Evolutionary conservation across 2,113 vertebrate species (phyloP), one percentile per base, ranked within the genome.

Genomic region (Felis chaus): DNA sequence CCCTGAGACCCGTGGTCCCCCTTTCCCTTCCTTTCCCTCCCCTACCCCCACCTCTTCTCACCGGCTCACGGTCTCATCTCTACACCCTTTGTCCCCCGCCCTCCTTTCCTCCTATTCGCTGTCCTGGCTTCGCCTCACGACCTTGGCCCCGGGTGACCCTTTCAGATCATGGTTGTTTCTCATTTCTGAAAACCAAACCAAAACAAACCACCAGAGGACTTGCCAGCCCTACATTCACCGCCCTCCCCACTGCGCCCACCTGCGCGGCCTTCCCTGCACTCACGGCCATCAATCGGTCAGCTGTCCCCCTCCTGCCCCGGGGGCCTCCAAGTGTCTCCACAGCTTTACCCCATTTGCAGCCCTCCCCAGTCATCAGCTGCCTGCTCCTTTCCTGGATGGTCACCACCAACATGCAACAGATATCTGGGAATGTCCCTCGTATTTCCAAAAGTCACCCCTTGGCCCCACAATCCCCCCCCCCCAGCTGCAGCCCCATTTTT

Each of bases 291-390:
- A 12, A 45, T 4, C 33, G 27, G 1, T 33, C 55, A 1, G 33
- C 50, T 19, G 0, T 4, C 41, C 41, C 11, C 11, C 25, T 48
- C 39, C 14, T 4, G 23, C 4, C 5, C 39, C 33, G 3, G 11
- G 41, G 73, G 23, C 25, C 69, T n/a, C 15, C 0, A 14, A 68
- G 21, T 48, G 50, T 53, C 55, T 55, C 45, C 31, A 15, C 29
- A 5, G n/a, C 31, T 11, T 23, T 3, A 11, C 10, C 19, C 74
- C 8, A 2, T 68, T 7, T 4, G 41, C 73, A 27, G 41, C 48
- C 57, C 68, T 39, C 81, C 41, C 33, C 3, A 0, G 0, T 63
- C 48, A 11, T 6, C 29, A 6, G 21, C 48, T 31, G 48, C 73
- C 41, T 3, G 25, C 48, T 57, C 53, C 14, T 61, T 33, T 39